Evolutionary conservation across 2,113 vertebrate genomes (phyloP).

Genomic region (Sinocyclocheilus rhinocerous): DNA sequence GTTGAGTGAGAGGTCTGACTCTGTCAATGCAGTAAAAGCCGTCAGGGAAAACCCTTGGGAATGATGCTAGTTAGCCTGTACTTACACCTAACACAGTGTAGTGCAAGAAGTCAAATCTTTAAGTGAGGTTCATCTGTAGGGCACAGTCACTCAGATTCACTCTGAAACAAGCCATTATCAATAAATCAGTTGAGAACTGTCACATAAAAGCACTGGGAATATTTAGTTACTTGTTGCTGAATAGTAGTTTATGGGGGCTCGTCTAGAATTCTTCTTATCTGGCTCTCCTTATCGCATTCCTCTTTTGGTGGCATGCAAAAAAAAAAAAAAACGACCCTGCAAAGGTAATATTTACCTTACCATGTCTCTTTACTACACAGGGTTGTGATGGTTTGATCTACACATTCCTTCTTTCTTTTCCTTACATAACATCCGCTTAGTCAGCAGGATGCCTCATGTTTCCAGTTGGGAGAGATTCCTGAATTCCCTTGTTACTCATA

Average conservation of each 20-base stretch:
- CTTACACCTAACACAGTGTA: constrained; percentile 25
- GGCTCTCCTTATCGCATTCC: background rate
- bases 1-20: constrained; percentile 34
- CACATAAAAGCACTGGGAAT: background rate
- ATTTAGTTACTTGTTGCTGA: background rate
- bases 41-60: constrained; percentile 21
- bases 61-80: constrained; percentile 3
- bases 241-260: background rate
- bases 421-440: background rate
- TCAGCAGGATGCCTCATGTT: constrained; percentile 12
- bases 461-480: background rate
- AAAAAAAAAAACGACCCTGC: background rate
- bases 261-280: background rate
- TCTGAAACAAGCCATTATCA: background rate
- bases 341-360: background rate
- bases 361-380: constrained; percentile 12
- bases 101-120: constrained; percentile 36
- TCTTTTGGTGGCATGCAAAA: background rate
- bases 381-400: constrained; percentile 27
- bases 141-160: background rate
- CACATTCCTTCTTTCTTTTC: constrained; percentile 8
- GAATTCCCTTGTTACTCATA: background rate
- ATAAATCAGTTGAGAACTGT: constrained; percentile 12
- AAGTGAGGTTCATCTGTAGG: constrained; percentile 13
- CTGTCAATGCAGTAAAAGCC: constrained; percentile 27